Conservation (phyloP, 2,113 vertebrate genomes). For the Toxotes chatareus region DNA sequence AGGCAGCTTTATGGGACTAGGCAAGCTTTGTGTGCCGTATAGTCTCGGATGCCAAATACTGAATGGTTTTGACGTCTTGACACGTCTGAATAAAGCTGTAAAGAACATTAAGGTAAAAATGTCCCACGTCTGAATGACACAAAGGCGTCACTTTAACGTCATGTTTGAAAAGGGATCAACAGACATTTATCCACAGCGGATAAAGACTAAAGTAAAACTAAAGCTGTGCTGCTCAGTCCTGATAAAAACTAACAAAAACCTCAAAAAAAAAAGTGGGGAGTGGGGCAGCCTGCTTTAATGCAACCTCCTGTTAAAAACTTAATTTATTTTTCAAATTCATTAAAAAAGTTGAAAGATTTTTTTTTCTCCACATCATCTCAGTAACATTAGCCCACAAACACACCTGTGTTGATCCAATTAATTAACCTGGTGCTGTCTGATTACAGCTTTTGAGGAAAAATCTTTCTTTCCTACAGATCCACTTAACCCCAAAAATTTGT, state of each 20-base stretch:
- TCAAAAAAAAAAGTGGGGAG: background rate
- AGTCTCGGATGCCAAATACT: background rate
- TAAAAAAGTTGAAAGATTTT: background rate
- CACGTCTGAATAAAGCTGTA: background rate
- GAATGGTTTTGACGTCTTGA: background rate
- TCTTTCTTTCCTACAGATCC: conserved; percentile 8
- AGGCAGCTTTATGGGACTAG: no score
- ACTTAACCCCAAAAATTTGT: conserved; percentile 17
- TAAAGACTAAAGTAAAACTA: no score
- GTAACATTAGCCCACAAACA: conserved; percentile 3
- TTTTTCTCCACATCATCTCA: background rate
- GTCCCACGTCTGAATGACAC: background rate
- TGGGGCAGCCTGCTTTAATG: background rate
- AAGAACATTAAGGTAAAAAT: background rate
- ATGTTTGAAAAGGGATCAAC: background rate
- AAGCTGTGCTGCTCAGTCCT: no score
- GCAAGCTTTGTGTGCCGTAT: no score
- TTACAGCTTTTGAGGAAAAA: conserved; percentile 20
- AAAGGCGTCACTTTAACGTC: background rate
- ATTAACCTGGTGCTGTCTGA: background rate
- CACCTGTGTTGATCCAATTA: conserved; percentile 27
- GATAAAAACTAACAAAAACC: no score
- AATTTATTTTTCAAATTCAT: background rate
- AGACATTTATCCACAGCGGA: background rate
- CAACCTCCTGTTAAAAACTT: background rate